Conservation (phyloP, 2,797 vertebrate species). For the Pelochelys cantorii region DNA sequence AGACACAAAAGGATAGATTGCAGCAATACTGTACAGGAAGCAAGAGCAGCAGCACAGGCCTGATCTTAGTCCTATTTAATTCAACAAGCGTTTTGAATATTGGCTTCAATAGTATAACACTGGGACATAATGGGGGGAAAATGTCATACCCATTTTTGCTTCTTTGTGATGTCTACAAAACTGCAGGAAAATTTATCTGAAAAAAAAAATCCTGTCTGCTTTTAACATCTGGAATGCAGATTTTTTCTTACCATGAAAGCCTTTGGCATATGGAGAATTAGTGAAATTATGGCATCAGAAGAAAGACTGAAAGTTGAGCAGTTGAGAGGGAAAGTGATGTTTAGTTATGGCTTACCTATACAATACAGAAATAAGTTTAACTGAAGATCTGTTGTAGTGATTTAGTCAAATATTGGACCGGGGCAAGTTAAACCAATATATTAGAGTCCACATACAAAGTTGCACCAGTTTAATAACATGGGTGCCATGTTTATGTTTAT, state of each 20-base stretch:
- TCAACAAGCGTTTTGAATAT: fast-evolving
- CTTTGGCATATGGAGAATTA: neutral
- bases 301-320: neutral
- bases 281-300: neutral
- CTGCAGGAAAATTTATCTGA: neutral
- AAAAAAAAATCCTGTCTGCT: neutral
- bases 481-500: neutral
- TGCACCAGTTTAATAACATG: neutral
- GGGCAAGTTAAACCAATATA: neutral
- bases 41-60: neutral
- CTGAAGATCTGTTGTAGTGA: neutral
- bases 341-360: neutral
- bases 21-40: neutral
- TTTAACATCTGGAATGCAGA: neutral
- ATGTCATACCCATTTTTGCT: neutral
- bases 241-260: conserved; percentile 12
- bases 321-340: neutral
- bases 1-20: neutral
- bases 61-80: neutral
- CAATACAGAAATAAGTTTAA: neutral
- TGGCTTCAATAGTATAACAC: neutral
- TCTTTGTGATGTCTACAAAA: neutral
- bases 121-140: neutral
- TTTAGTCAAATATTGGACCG: neutral
- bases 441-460: neutral